A percentile compares a stretch with the other conserved stretches of the same genome.
These are phyloP conservation scores for Microplitis manilae DNA, from an alignment of 2,888 invertebrate species.

Conservation along the genomic window DNA sequence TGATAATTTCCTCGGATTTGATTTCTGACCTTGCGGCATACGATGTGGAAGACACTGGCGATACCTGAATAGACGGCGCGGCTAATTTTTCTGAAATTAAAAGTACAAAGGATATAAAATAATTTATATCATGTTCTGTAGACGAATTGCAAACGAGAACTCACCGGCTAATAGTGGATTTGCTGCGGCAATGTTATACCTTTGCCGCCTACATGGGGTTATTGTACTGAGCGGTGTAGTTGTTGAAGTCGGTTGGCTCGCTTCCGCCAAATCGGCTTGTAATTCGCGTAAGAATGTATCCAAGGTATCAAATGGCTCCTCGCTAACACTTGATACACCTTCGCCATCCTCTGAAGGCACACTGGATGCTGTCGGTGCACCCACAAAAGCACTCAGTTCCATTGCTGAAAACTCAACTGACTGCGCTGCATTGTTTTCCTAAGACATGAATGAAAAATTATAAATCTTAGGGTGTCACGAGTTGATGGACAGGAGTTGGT, in stretches of 20 bases:
- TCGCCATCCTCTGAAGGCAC: constrained; percentile 65
- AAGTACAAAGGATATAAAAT: neutral
- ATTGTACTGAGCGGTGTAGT: constrained; percentile 66
- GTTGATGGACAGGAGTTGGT: neutral
- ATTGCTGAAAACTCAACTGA: constrained; percentile 68
- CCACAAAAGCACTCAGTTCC: constrained; percentile 67
- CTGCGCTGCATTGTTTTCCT: constrained; percentile 69
- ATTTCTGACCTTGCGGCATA: constrained; percentile 67
- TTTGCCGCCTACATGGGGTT: constrained; percentile 73
- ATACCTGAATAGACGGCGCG: constrained; percentile 68
- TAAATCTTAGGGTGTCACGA: no score
- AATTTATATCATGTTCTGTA: constrained; percentile 14
- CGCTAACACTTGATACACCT: constrained; percentile 69
- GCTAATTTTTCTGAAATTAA: constrained; percentile 70
- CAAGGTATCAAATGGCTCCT: constrained; percentile 87
- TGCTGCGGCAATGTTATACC: constrained; percentile 87
- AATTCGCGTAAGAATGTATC: constrained; percentile 87
- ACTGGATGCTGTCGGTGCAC: constrained; percentile 61
- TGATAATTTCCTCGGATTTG: constrained; percentile 66
- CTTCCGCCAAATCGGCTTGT: constrained; percentile 72
- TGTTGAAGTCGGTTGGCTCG: constrained; percentile 73
- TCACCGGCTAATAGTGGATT: constrained; percentile 91
- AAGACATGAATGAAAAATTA: constrained; percentile 21
- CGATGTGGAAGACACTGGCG: constrained; percentile 68
- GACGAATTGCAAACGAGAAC: constrained; percentile 6